These are phyloP conservation scores for Steinernema scapterisci DNA, from an alignment of 2,888 invertebrate genomes.

Conservation along the genomic window DNA sequence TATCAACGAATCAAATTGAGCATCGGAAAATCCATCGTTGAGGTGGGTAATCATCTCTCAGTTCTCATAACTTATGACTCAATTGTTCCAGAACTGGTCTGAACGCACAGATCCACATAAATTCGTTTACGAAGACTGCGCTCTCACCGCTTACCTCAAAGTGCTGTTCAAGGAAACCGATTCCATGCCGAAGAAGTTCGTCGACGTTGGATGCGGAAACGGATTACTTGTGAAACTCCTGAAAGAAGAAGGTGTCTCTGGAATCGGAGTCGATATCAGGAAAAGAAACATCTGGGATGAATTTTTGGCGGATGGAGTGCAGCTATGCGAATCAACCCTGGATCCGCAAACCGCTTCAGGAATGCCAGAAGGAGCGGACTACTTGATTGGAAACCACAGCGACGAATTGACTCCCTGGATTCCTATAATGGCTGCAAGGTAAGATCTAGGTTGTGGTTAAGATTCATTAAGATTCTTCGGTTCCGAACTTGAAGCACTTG, in stretches of 20 bases:
- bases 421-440: slow-evolving; percentile 85
- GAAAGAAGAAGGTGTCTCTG: slow-evolving; percentile 47
- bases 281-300: slow-evolving; percentile 84
- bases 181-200: slow-evolving; percentile 73
- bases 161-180: slow-evolving; percentile 48
- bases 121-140: slow-evolving; percentile 93
- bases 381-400: slow-evolving; percentile 93
- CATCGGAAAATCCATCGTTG: slow-evolving; percentile 44
- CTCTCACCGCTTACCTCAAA: slow-evolving; percentile 85
- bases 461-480: background rate
- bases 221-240: slow-evolving; percentile 72
- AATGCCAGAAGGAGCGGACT: slow-evolving; percentile 52
- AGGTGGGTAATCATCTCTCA: slow-evolving; percentile 35
- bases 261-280: slow-evolving; percentile 73
- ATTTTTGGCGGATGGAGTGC: slow-evolving; percentile 44
- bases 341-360: slow-evolving; percentile 44
- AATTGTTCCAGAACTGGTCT: slow-evolving; percentile 78
- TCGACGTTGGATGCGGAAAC: slow-evolving; percentile 97
- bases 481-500: too few species aligned
- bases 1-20: slow-evolving; percentile 49
- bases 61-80: background rate
- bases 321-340: slow-evolving; percentile 45
- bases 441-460: slow-evolving; percentile 13
- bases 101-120: slow-evolving; percentile 91
- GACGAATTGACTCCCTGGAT: slow-evolving; percentile 99